Conservation (phyloP, 2,797 vertebrate genomes). For the Phylloscopus collybita region DNA sequence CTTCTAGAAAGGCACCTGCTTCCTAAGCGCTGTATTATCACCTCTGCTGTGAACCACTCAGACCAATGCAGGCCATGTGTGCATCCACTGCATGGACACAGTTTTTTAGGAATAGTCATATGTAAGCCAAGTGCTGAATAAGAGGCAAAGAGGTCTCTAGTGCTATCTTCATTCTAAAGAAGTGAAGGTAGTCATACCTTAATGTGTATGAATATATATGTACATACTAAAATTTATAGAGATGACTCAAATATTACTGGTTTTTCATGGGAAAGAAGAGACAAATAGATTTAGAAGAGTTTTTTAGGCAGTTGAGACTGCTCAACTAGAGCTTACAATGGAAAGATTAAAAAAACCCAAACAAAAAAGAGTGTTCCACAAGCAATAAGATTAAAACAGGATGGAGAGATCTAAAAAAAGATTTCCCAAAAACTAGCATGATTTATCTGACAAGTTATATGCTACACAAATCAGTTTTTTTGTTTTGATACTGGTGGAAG, state of each 20-base stretch:
- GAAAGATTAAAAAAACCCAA: neutral
- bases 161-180: neutral
- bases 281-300: neutral
- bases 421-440: rapidly evolving
- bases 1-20: neutral
- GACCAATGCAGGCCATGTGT: neutral
- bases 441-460: neutral
- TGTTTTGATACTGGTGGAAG: neutral
- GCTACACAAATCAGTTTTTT: neutral
- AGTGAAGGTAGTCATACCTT: neutral
- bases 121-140: neutral
- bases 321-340: neutral
- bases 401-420: neutral
- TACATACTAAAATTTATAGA: neutral
- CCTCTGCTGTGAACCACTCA: neutral
- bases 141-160: neutral
- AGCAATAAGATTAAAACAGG: neutral
- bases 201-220: neutral
- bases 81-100: neutral
- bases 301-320: neutral
- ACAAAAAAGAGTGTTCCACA: neutral
- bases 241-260: neutral
- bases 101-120: neutral
- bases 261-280: neutral
- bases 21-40: neutral